phyloP scores from a whole-genome alignment of 2,113 vertebrate genomes.

The Chaetodon trifascialis region DNA sequence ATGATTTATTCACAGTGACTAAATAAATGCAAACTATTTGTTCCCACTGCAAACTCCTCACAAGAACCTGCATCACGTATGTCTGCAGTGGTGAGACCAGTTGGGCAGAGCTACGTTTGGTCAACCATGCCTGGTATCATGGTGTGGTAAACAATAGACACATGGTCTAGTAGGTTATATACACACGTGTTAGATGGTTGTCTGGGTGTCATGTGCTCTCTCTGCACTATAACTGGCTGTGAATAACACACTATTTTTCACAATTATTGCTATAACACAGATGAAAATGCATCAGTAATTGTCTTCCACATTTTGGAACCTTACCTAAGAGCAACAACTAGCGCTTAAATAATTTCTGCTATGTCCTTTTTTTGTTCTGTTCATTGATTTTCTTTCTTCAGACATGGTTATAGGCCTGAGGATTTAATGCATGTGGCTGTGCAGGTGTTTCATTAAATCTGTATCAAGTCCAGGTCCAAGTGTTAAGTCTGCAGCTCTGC shows the following conservation, averaged over 20 bases:
- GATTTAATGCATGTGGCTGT: background rate
- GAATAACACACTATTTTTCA: background rate
- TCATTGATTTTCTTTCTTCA: background rate
- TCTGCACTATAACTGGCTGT: background rate
- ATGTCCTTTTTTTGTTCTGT: background rate
- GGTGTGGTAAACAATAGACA: background rate
- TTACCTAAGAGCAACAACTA: background rate
- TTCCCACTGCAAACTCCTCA: conserved; percentile 23
- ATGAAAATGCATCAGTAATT: background rate
- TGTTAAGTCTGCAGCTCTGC: background rate
- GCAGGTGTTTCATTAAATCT: background rate
- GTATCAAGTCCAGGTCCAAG: background rate
- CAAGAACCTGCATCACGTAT: conserved; percentile 26
- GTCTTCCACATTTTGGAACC: background rate
- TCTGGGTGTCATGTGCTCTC: background rate
- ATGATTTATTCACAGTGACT: background rate
- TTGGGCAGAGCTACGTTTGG: background rate
- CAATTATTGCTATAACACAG: background rate
- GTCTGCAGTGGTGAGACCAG: background rate
- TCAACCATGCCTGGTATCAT: background rate
- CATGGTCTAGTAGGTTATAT: background rate
- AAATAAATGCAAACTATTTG: conserved; percentile 1
- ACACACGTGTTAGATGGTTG: background rate
- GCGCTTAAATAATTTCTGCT: background rate
- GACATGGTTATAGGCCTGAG: fast-evolving